Conservation (phyloP, 2,113 vertebrate genomes). For the Saimiri boliviensis region DNA sequence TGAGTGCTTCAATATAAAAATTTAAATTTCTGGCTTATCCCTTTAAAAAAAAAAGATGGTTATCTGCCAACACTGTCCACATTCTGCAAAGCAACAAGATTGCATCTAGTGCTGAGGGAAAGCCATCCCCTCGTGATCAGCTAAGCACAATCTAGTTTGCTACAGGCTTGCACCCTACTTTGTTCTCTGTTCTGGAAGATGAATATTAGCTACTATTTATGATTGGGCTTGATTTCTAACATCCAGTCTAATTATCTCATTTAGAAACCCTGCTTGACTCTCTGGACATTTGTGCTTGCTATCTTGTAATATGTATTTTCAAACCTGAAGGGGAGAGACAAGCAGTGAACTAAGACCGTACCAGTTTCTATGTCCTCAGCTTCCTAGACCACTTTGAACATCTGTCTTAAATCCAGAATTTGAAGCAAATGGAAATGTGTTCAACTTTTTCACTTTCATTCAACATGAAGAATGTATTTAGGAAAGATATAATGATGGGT, state of each 20-base stretch:
- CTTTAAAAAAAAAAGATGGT: not conserved
- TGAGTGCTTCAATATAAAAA: not conserved
- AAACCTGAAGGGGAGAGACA: not conserved
- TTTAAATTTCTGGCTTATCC: not conserved
- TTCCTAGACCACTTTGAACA: not conserved
- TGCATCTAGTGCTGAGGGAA: not conserved
- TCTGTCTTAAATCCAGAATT: not conserved
- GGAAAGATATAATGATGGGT: not conserved
- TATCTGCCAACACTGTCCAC: not conserved
- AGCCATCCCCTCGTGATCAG: not conserved
- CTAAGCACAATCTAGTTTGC: not conserved
- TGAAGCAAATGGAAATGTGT: not conserved
- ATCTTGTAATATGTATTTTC: not conserved
- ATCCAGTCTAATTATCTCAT: not conserved
- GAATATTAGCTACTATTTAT: not conserved
- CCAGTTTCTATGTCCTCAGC: not conserved
- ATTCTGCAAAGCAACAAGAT: not conserved
- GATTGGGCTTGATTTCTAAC: not conserved
- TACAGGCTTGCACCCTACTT: not conserved
- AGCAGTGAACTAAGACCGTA: no score
- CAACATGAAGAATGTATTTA: not conserved
- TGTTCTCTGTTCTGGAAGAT: not conserved
- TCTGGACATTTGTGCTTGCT: not conserved
- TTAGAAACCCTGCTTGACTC: not conserved
- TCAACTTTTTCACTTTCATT: not conserved